A percentile compares a stretch with the other conserved stretches of the same genome.
phyloP scores from a whole-genome alignment of 2,113 vertebrate genomes.

The Hypanus sabinus region DNA sequence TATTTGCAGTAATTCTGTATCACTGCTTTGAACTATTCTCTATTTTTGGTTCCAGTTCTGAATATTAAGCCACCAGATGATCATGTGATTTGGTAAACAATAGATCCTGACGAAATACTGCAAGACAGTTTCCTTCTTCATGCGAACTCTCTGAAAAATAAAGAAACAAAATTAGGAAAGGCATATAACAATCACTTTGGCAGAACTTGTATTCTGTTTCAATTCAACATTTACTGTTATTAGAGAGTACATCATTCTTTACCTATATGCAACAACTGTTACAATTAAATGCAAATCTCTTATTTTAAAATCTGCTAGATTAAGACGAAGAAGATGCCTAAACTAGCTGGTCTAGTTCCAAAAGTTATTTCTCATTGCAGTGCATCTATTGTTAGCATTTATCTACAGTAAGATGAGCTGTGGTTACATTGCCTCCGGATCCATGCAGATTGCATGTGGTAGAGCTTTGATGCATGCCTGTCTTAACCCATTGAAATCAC shows the following conservation, averaged over 20 bases:
- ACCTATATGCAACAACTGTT: background rate
- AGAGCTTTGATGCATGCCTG: background rate
- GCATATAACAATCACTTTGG: background rate
- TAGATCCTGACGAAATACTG: background rate
- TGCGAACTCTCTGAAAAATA: background rate
- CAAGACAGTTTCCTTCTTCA: background rate
- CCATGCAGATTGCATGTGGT: background rate
- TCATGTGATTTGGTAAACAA: slow-evolving; percentile 26
- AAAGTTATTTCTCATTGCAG: background rate
- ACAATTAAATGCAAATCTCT: background rate
- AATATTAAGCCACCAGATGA: background rate
- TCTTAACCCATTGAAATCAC: background rate
- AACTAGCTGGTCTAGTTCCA: background rate
- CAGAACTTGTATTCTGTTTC: background rate
- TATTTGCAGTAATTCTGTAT: slow-evolving; percentile 1
- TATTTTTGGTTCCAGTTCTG: slow-evolving; percentile 10
- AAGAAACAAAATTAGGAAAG: background rate
- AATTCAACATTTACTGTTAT: background rate
- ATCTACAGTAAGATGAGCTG: background rate
- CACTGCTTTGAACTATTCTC: background rate
- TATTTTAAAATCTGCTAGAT: background rate
- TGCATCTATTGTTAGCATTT: background rate
- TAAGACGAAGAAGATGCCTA: background rate
- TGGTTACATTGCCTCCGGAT: background rate
- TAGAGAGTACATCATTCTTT: background rate